These are phyloP conservation scores for Neoitamus cyanurus DNA, from an alignment of 2,888 invertebrate genomes.

Conservation along the genomic window DNA sequence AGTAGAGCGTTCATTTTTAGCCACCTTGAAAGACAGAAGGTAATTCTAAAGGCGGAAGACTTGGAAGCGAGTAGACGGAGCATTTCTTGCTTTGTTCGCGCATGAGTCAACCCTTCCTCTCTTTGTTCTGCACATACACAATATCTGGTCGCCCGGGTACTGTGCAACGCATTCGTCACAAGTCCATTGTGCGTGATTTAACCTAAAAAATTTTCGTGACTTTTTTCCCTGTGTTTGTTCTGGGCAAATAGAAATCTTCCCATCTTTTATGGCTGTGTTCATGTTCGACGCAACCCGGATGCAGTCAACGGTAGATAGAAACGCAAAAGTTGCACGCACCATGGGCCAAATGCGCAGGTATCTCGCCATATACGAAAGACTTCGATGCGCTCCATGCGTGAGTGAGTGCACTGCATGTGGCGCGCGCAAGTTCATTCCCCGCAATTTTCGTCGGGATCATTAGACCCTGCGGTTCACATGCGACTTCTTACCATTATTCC, in stretches of 20 bases:
- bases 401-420: neutral
- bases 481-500: neutral
- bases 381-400: neutral
- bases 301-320: neutral
- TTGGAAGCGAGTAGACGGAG: neutral
- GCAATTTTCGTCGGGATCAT: neutral
- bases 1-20: neutral
- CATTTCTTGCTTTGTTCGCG: neutral
- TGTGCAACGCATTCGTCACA: neutral
- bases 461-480: neutral
- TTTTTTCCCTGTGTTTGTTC: neutral
- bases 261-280: neutral
- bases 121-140: neutral
- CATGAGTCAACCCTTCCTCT: constrained; percentile 5
- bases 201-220: neutral
- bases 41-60: neutral
- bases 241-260: neutral
- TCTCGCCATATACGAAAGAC: neutral
- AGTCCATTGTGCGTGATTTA: neutral
- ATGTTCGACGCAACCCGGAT: neutral
- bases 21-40: neutral
- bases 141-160: neutral
- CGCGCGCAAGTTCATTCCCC: neutral
- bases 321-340: neutral
- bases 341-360: neutral